These are phyloP conservation scores for Anneissia japonica DNA, from an alignment of 35 echinoderm and acorn worm genomes.

Conservation along the genomic window DNA sequence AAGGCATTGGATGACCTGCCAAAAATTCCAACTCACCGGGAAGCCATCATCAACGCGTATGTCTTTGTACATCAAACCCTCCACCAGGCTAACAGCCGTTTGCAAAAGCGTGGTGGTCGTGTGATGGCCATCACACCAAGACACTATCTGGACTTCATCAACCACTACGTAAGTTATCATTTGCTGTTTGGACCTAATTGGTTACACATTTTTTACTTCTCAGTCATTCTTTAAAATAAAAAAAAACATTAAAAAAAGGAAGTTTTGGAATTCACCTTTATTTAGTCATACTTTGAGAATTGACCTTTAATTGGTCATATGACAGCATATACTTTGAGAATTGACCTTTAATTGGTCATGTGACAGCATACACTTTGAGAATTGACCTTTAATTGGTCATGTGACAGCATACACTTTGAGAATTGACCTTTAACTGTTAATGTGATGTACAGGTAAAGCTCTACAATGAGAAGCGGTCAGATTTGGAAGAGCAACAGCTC, in stretches of 20 bases:
- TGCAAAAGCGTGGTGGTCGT: slow-evolving; percentile 86
- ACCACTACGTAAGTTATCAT: slow-evolving; percentile 81
- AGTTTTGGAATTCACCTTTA: no score
- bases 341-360: no score
- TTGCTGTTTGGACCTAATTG: no score
- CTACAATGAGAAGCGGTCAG: slow-evolving; percentile 92
- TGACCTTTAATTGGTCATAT: no score
- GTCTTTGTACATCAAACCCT: slow-evolving; percentile 91
- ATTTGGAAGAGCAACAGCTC: slow-evolving; percentile 96
- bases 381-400: no score
- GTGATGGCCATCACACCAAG: slow-evolving; percentile 96
- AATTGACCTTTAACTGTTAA: background rate
- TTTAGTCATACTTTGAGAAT: no score
- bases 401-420: no score
- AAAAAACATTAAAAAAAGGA: no score
- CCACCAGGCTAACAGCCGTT: slow-evolving; percentile 85
- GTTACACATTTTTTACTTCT: no score
- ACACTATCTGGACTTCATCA: slow-evolving; percentile 98
- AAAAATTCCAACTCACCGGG: slow-evolving; percentile 73
- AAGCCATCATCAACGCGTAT: slow-evolving; percentile 90
- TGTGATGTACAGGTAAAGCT: slow-evolving; percentile 67
- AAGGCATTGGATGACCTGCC: slow-evolving; percentile 73
- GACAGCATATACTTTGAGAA: no score
- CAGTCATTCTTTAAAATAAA: no score
- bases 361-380: no score